A percentile compares a stretch with the other conserved stretches of the same genome.
Evolutionary conservation across 2,797 vertebrate species (phyloP).

Genomic region (Microctenopoma stevenorrisi): DNA sequence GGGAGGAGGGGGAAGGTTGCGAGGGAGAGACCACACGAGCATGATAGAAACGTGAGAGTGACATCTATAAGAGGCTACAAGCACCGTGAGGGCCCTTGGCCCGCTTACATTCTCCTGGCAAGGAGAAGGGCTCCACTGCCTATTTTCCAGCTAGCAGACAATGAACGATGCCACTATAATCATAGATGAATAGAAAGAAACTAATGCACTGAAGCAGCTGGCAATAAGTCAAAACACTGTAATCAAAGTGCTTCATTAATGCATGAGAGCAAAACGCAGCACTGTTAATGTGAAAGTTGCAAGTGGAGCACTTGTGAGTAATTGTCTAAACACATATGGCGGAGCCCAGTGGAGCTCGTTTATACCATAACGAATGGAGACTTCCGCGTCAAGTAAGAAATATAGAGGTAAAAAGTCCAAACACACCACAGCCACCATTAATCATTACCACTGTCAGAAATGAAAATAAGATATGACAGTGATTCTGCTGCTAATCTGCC

Average conservation of each 20-base stretch:
- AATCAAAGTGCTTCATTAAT: conserved; percentile 82
- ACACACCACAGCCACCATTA: conserved; percentile 81
- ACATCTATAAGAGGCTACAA: conserved; percentile 73
- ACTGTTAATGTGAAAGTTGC: conserved; percentile 69
- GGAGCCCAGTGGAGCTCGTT: conserved; percentile 75
- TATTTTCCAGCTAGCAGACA: conserved; percentile 50
- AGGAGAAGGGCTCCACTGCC: conserved; percentile 42
- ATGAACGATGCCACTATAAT: conserved; percentile 69
- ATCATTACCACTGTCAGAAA: conserved; percentile 83
- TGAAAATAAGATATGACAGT: conserved; percentile 85
- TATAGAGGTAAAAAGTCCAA: conserved; percentile 82
- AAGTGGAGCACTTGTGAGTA: conserved; percentile 68
- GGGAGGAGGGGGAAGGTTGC: conserved; percentile 62
- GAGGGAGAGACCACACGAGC: conserved; percentile 83
- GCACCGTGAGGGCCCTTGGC: conserved; percentile 62
- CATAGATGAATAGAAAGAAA: conserved; percentile 55
- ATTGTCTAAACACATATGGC: conserved; percentile 82
- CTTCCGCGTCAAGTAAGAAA: conserved; percentile 83
- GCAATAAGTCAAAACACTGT: conserved; percentile 74
- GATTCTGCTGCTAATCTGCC: conserved; percentile 82
- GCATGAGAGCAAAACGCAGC: conserved; percentile 71
- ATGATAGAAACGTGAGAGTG: conserved; percentile 77
- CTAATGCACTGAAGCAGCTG: conserved; percentile 67
- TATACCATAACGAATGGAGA: conserved; percentile 80
- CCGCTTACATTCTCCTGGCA: conserved; percentile 65